Conservation (phyloP, 1,140 invertebrate species). For the Drosophila obscura region DNA sequence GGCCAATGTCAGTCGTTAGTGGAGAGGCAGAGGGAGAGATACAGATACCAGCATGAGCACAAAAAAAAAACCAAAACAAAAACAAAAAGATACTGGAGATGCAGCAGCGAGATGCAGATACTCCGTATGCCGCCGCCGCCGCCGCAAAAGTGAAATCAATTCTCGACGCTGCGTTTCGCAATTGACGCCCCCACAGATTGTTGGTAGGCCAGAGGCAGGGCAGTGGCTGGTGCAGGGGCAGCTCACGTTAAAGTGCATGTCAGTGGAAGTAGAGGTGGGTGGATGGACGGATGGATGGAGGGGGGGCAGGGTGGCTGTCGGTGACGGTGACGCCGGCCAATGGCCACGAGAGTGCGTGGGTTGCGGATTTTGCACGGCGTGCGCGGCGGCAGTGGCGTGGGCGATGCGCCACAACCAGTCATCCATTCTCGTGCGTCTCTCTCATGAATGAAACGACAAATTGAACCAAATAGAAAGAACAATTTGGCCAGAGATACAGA, state of each 20-base stretch:
- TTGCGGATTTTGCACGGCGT: too few species aligned
- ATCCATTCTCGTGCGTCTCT: too few species aligned
- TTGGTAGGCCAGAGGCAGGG: not conserved
- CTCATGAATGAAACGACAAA: constrained; percentile 7
- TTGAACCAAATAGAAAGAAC: constrained; percentile 2
- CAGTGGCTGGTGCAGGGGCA: too few species aligned
- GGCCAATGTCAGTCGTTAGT: constrained; percentile 62
- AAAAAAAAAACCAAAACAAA: not conserved
- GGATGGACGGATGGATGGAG: too few species aligned
- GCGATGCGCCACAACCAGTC: too few species aligned
- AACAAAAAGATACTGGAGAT: constrained; percentile 13
- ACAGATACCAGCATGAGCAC: constrained; percentile 15
- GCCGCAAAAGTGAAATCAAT: constrained; percentile 60
- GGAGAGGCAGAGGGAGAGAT: constrained; percentile 6
- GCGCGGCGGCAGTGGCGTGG: too few species aligned
- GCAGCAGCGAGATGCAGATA: constrained; percentile 16
- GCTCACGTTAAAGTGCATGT: too few species aligned
- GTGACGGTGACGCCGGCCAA: too few species aligned
- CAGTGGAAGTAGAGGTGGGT: too few species aligned
- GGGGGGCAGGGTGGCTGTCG: too few species aligned
- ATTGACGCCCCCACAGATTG: constrained; percentile 42
- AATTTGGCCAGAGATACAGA: not conserved
- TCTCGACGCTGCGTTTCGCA: constrained; percentile 52
- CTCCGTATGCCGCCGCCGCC: constrained; percentile 1
- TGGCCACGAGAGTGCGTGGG: too few species aligned